Evolutionary conservation across 1,140 invertebrate genomes (phyloP), one percentile per base, ranked within the genome.

Genomic region (Drosophila simulans): DNA sequence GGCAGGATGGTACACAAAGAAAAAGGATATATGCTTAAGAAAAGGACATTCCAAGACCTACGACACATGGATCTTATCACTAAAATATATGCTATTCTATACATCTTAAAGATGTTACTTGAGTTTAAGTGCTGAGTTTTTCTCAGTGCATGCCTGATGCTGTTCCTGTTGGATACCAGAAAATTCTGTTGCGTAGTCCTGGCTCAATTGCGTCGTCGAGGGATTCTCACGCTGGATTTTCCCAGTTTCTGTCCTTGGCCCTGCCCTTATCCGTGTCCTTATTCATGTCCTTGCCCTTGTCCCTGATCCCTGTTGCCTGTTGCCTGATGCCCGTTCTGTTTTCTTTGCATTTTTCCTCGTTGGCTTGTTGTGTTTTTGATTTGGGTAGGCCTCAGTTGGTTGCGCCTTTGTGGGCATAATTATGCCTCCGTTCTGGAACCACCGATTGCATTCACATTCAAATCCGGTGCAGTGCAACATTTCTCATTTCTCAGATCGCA

Each of bases 371-470:
- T 75, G 35, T 52, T 59, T 66, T 88, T 85, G 82, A 85, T 88
- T 85, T 85, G 82, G 82, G 83, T 84, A 85, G 81, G 66, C 77
- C 81, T 78, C 57, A 31, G 31, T 43, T 42, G 45, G 57, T 73
- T 68, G 57, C 56, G 56, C 49, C 69, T 57, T 66, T 58, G 58
- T 72, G 66, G 55, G 45, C 70, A 51, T 58, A 46, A 77, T 80
- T 80, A 48, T 80, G 52, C 68, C 52, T 70, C 51, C 35, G 43
- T 37, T 55, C 65, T 66, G 62, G 62, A 54, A 57, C 31, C 35
- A 58, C 49, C 63, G 25, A 74, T 15, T 85, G 82, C 83, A 85
- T 88, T 85, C 78, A 46, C 80, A 85, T 85, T 85, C 49, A 86
- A 85, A 85, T 85, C 53, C 20, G 4, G 37, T 43, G 70, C 55